Evolutionary conservation across 1,140 invertebrate species (phyloP).

Genomic region (Temnothorax curvispinosus): DNA sequence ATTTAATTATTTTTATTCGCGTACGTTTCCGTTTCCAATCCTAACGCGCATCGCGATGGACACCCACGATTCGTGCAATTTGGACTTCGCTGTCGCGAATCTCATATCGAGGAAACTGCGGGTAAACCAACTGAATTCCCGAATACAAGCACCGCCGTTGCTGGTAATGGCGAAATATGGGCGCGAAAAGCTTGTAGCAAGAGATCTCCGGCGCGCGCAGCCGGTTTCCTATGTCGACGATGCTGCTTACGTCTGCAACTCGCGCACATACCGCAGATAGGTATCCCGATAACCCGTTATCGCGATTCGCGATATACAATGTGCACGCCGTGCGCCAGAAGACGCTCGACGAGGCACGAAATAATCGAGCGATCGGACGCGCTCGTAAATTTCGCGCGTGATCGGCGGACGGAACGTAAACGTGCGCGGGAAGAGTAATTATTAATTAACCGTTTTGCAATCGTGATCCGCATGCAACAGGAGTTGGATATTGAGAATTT

Average conservation of each 20-base stretch:
- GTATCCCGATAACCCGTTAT: conserved; percentile 57
- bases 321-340: conserved; percentile 37
- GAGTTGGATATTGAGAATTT: not conserved
- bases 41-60: not conserved
- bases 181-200: conserved; percentile 24
- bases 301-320: conserved; percentile 44
- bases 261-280: conserved; percentile 56
- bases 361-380: conserved; percentile 51
- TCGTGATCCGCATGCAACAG: not conserved
- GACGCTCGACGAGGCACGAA: conserved; percentile 46
- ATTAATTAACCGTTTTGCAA: conserved; percentile 38
- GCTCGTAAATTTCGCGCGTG: conserved; percentile 50
- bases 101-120: not conserved
- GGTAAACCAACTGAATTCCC: not conserved
- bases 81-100: not conserved
- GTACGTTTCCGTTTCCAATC: not conserved
- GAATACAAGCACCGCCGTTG: not conserved
- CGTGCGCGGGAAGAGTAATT: conserved; percentile 2
- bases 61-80: not conserved
- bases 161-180: conserved; percentile 10
- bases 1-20: not conserved
- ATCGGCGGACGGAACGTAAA: conserved; percentile 5
- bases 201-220: not conserved
- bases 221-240: conserved; percentile 47
- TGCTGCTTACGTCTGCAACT: conserved; percentile 50